A percentile compares a stretch with the other conserved stretches of the same genome.
These are phyloP conservation scores for Archaeoteleia sp. DNA, from an alignment of 2,888 invertebrate species.

Conservation along the genomic window DNA sequence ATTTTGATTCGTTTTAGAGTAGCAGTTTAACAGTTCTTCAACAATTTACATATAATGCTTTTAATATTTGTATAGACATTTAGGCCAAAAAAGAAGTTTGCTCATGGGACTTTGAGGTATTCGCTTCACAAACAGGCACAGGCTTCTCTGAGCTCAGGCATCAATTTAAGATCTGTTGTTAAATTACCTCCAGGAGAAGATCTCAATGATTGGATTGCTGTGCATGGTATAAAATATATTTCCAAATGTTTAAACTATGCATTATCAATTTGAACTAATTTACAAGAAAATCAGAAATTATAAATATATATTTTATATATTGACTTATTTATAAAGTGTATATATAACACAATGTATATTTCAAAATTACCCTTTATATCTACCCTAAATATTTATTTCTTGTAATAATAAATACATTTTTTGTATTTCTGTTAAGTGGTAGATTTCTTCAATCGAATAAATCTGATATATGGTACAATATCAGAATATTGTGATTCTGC, in stretches of 20 bases:
- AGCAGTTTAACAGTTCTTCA: too few relatives aligned
- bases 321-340: too few relatives aligned
- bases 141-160: slow-evolving; percentile 91
- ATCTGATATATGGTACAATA: slow-evolving; percentile 92
- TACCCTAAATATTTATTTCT: too few relatives aligned
- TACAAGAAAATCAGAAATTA: too few relatives aligned
- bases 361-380: too few relatives aligned
- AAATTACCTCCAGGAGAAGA: slow-evolving; percentile 89
- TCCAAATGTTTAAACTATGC: too few relatives aligned
- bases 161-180: slow-evolving; percentile 88
- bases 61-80: slow-evolving; percentile 83
- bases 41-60: slow-evolving; percentile 21
- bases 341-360: too few relatives aligned
- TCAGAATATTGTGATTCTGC: slow-evolving; percentile 88
- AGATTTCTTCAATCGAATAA: slow-evolving; percentile 95
- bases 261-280: too few relatives aligned
- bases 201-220: slow-evolving; percentile 93
- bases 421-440: slow-evolving; percentile 81
- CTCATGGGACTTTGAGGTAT: slow-evolving; percentile 89
- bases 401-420: slow-evolving; percentile 1
- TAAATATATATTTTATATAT: too few relatives aligned
- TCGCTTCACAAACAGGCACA: slow-evolving; percentile 93
- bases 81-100: slow-evolving; percentile 90
- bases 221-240: slow-evolving; percentile 81
- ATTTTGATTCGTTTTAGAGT: slow-evolving; percentile 18